These are phyloP conservation scores for Ibycter americanus DNA, from an alignment of 2,797 vertebrate genomes.

Conservation along the genomic window DNA sequence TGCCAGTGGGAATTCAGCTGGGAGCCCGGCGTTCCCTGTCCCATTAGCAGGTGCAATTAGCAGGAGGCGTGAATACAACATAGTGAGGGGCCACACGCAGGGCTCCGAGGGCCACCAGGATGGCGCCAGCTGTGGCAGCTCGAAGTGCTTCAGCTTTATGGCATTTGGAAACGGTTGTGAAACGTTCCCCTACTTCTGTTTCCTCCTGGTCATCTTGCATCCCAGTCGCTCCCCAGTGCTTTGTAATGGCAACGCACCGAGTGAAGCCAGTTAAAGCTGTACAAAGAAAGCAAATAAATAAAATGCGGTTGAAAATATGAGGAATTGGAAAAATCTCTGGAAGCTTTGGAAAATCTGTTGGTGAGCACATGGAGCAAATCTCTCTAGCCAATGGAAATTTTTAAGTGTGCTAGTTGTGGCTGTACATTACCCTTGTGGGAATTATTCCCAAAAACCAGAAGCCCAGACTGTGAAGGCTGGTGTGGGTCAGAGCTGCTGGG, in stretches of 20 bases:
- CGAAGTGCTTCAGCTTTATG: not conserved
- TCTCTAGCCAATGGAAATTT: not conserved
- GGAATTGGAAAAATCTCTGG: not conserved
- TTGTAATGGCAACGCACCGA: not conserved
- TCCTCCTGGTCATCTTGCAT: not conserved
- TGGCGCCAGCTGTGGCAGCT: not conserved
- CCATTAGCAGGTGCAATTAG: not conserved
- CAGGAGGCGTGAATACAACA: fast-evolving
- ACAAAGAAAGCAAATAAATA: not conserved
- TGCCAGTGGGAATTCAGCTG: not conserved
- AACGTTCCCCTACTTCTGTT: not conserved
- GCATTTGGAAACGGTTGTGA: not conserved
- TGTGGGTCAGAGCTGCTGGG: not conserved
- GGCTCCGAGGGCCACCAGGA: not conserved
- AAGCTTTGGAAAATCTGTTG: not conserved
- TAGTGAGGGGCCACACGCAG: fast-evolving
- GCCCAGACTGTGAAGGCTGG: not conserved
- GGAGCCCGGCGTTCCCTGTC: not conserved
- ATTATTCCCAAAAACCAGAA: not conserved
- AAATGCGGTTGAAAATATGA: not conserved
- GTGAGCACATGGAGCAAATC: not conserved
- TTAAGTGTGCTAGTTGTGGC: not conserved
- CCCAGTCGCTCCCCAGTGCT: not conserved
- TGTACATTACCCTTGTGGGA: not conserved
- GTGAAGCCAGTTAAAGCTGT: not conserved